Conservation (phyloP, 2,797 vertebrate species). For the Todus mexicanus region DNA sequence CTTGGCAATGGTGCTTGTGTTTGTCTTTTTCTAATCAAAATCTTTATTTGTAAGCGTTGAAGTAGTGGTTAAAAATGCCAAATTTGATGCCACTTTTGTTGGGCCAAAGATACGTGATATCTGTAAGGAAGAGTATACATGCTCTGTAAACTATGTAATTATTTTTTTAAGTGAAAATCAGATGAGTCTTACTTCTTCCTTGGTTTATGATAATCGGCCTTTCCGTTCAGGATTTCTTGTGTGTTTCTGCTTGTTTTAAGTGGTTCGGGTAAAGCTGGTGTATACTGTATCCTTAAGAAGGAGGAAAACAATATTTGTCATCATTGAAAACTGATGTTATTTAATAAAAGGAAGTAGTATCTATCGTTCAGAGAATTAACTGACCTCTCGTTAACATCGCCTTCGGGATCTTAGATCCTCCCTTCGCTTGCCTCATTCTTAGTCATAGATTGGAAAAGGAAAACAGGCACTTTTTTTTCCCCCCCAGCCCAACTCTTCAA, state of each 20-base stretch:
- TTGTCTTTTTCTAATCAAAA: neutral
- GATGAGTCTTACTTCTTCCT: neutral
- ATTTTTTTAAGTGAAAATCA: neutral
- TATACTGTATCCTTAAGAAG: neutral
- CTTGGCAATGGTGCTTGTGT: neutral
- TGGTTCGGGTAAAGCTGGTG: neutral
- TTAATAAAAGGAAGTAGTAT: constrained; percentile 40
- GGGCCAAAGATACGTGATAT: neutral
- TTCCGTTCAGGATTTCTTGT: neutral
- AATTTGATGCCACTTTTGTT: neutral
- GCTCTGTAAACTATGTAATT: neutral
- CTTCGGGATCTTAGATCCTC: constrained; percentile 57
- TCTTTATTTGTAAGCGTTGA: neutral
- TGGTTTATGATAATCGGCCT: neutral
- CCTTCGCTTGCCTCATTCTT: constrained; percentile 54
- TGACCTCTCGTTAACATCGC: constrained; percentile 50
- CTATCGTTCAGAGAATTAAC: constrained; percentile 42
- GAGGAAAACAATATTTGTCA: neutral
- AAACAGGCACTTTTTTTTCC: neutral
- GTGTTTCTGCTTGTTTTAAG: neutral
- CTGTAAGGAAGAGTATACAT: neutral
- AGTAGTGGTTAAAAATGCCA: neutral
- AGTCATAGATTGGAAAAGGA: constrained; percentile 53
- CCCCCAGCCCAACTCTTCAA: neutral
- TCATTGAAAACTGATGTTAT: neutral